phyloP scores from a whole-genome alignment of 2,113 vertebrate genomes.

The Aspidoscelis tigris region DNA sequence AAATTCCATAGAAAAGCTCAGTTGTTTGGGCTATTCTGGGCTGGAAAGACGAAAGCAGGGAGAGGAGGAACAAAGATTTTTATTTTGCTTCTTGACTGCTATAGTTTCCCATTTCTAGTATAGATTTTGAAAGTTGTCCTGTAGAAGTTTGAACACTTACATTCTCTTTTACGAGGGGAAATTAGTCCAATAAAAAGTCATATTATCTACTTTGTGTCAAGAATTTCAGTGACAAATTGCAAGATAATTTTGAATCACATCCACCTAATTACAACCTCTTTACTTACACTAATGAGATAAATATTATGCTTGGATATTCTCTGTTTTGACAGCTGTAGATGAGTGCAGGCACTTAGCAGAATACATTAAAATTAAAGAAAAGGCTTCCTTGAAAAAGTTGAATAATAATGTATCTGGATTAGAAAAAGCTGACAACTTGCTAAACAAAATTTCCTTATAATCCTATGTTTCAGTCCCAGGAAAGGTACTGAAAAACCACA shows the following conservation, averaged over 20 bases:
- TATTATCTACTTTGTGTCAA: slow-evolving; percentile 37
- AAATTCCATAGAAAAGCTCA: slow-evolving; percentile 27
- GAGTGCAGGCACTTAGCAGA: slow-evolving; percentile 62
- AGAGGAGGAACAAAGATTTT: too few species aligned
- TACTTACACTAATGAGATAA: slow-evolving; percentile 74
- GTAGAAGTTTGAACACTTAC: not conserved
- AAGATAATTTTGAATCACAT: slow-evolving; percentile 66
- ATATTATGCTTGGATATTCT: slow-evolving; percentile 75
- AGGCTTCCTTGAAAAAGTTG: slow-evolving; percentile 57
- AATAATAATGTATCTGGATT: slow-evolving; percentile 43
- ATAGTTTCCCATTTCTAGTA: not conserved
- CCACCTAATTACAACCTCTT: slow-evolving; percentile 56
- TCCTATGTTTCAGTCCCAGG: slow-evolving; percentile 43
- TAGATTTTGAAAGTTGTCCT: not conserved
- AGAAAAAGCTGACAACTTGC: slow-evolving; percentile 49
- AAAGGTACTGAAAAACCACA: slow-evolving; percentile 55
- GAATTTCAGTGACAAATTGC: slow-evolving; percentile 61
- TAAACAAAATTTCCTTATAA: slow-evolving; percentile 52
- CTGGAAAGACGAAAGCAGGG: not conserved
- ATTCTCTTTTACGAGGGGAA: slow-evolving; percentile 43
- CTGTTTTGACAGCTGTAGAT: slow-evolving; percentile 68
- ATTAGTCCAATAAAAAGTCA: slow-evolving; percentile 35
- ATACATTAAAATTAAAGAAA: slow-evolving; percentile 65
- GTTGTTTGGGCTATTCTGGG: not conserved
- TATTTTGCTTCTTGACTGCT: not conserved